phyloP scores from a whole-genome alignment of 2,113 vertebrate species.

The Lonchura striata region DNA sequence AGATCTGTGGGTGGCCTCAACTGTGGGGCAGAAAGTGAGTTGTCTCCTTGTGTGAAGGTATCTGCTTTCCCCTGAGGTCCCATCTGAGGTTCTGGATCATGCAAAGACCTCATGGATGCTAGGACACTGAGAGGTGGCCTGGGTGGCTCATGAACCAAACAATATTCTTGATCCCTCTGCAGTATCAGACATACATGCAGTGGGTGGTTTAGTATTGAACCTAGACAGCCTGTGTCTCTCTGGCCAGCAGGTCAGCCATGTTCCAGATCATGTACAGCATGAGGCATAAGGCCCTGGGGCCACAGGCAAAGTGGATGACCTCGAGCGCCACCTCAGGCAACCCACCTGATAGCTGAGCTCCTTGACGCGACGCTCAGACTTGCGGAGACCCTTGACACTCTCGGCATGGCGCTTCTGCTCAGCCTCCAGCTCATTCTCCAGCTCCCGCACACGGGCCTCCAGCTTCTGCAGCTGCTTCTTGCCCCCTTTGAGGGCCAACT shows the following conservation, averaged over 20 bases:
- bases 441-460: slow-evolving; percentile 84
- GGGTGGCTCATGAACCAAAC: not conserved
- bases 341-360: slow-evolving; percentile 79
- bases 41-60: not conserved
- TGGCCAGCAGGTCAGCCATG: not conserved
- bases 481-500: slow-evolving; percentile 84
- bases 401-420: slow-evolving; percentile 87
- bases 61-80: not conserved
- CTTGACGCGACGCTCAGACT: slow-evolving; percentile 90
- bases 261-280: not conserved
- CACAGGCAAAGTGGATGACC: not conserved
- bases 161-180: not conserved
- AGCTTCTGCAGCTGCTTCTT: slow-evolving; percentile 91
- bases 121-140: accelerated
- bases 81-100: not conserved
- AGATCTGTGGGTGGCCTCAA: too few relatives aligned
- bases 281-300: not conserved
- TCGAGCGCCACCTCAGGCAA: accelerated
- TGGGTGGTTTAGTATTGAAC: not conserved
- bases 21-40: not conserved
- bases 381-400: slow-evolving; percentile 86
- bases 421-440: slow-evolving; percentile 86
- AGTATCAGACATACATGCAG: accelerated
- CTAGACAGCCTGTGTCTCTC: accelerated
- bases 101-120: not conserved